Base-by-base conservation (phyloP, 1,140 invertebrate species). In the Battus philenor region DNA sequence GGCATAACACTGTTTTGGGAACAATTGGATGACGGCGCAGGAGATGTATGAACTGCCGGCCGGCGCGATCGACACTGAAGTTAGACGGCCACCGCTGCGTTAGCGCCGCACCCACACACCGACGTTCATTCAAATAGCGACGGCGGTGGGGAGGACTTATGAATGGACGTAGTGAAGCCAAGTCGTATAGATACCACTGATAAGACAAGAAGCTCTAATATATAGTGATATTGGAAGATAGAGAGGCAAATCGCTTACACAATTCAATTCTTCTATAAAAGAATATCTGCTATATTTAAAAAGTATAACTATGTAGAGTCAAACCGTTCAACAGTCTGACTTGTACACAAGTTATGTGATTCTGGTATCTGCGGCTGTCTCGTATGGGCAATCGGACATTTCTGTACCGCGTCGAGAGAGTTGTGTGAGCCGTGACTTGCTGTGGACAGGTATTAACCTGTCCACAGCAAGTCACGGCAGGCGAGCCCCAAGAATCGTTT, bases 81-180 rank as follows among this genome's bases (percentile, higher is more conserved):
- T 45, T 36, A 15, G 34, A 56, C 56, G 33, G 44, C 45, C 45
- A 68, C 47, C 58, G 67, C 48, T 74, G 72, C 76, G 69, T 70
- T 54, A 59, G 76, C 71, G 68, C 46, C 66, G 60, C 54, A 70
- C 74, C 39, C 76, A 74, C 71, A 73, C 75, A 53, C 12, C 17
- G 53, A 47, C 49, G 36, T 63, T 62, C 79, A 80, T 80, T 81
- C 68, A 30, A 83, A 57, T 32, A 29, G 39, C 13, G 26, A 20
- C 27, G 45, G 53, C 62, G 73, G 73, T n/a, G 71, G 73, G 75
- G 76, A 44, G 66, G 29, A 52, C 62, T 78, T 66, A 81, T 84
- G 75, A 84, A 84, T 83, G 80, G 71, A 78, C 77, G 74, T 84
- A 84, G 77, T 80, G 78, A 54, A 59, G 62, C 59, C 46, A 47